Base-by-base conservation (phyloP, 2,797 vertebrate genomes). In the Bradypus variegatus region DNA sequence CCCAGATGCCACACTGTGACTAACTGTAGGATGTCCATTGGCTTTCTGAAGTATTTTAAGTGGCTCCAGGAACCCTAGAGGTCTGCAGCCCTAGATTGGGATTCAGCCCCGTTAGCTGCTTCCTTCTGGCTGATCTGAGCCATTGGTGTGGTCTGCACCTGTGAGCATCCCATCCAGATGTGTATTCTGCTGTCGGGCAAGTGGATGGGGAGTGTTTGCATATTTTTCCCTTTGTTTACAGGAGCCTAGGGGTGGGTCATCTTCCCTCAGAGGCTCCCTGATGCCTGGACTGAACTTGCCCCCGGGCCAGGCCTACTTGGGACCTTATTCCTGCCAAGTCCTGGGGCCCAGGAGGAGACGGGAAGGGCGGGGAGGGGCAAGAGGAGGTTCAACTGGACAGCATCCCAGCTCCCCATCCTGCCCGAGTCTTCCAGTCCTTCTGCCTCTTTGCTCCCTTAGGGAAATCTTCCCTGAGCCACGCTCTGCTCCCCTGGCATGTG, bases 181-280 rank as follows among this genome's bases (percentile, higher is more conserved):
- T 27, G 80, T 62, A 23, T 82, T 84, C 78, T 48, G 88, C 33
- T 5, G 36, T 73, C 73, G 41, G 5, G 12, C 55, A 79, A 95
- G 88, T 88, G 70, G 93, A 79, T 84, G 0, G 89, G 82, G 33
- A 23, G 58, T 62, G 67, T 88, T 91, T 69, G 62, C 60, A 50
- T 94, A 60, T 15, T 89, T 94, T 25, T 48, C 9, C 38, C 45
- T 48, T 76, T 93, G 94, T 93, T 94, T 95, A 94, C 16, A 72
- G 55, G 72, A 53, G 7, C 70, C 38, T 25, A 29, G 2, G 78
- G 60, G 19, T 62, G 75, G 38, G 78, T 53, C 91, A 75, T 25
- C 88, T 38, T 72, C 64, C 27, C 53, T 29, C 62, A 60, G 27
- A 60, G 77, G 41, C 88, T 77, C 65, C 23, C 77, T 86, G 85